Conservation (phyloP, 2,888 invertebrate genomes). For the Myathropa florea region DNA sequence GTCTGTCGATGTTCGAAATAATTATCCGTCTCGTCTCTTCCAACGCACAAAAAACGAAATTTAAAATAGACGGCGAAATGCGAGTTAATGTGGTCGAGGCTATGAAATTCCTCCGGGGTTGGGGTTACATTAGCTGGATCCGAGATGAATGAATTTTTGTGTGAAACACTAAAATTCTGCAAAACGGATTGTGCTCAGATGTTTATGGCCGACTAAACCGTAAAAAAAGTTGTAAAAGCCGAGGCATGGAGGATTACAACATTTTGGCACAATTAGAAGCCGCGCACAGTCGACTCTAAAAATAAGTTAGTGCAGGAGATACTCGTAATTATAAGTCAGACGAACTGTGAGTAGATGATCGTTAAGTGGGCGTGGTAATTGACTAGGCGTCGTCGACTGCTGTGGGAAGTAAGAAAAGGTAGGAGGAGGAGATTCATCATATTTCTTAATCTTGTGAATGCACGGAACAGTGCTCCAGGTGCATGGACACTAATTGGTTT, state of each 20-base stretch:
- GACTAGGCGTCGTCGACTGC: neutral
- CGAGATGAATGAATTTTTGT: no score
- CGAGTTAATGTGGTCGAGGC: neutral
- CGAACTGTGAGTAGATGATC: neutral
- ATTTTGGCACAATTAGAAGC: neutral
- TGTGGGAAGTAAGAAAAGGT: neutral
- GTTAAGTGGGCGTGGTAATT: neutral
- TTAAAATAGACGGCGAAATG: neutral
- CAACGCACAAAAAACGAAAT: neutral
- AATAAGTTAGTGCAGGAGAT: neutral
- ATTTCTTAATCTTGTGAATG: neutral
- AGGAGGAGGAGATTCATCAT: neutral
- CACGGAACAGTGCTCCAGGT: neutral
- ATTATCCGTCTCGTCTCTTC: neutral
- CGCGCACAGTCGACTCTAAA: neutral
- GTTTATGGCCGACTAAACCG: neutral
- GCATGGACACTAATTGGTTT: neutral
- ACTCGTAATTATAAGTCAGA: neutral
- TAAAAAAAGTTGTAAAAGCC: neutral
- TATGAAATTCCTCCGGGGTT: neutral
- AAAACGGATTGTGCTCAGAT: neutral
- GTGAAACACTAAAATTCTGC: neutral
- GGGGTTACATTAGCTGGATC: neutral
- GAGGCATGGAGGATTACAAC: neutral
- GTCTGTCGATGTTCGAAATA: neutral